Base-by-base conservation (phyloP, 2,797 vertebrate genomes). In the Chromobotia macracanthus region DNA sequence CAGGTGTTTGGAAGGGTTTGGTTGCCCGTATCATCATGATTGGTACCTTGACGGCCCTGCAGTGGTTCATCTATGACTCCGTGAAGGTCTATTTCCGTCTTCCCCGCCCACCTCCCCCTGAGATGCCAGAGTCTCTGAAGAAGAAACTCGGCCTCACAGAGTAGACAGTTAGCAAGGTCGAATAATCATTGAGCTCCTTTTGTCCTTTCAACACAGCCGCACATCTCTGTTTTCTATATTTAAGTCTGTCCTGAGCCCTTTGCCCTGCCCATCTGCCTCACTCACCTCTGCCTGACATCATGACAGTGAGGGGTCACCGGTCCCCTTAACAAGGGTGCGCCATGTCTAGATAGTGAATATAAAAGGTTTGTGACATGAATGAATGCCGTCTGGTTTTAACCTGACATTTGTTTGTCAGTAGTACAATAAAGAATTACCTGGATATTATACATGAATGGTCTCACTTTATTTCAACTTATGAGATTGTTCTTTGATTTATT, bases 11-110 rank as follows among this genome's bases (percentile, higher is more conserved):
- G 95, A 96, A 96, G 88, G 95, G 95, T 67, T 92, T 96, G 0
- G 91, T 95, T 72, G 95, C 95, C 41, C 93, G 94, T 90, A 96
- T 96, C 89, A 96, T 96, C 75, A 96, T 95, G 95, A 96, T 96
- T 55, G 95, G 95, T 87, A 96, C 95, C 11, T 87, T 95, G 84
- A 95, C 95, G 60, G 95, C 95, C 63, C 91, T 95, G 55, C 94
- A 96, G 90, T 96, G 95, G 94, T 95, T 96, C 90, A 95, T 95
- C 91, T 96, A 95, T 0, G 95, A 96, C 87, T 95, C 94, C 0
- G 95, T 95, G 83, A 96, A 96, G 91, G 95, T 96, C 64, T 95
- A 95, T 90, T 96, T 96, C 90, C 93, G 93, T 80, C 94, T 96
- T 81, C 94, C 95, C 78, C 94, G 95, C 58, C 95, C 95, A 66